Evolutionary conservation across 2,888 invertebrate species (phyloP).

Genomic region (Tenthredo scrophulariae): DNA sequence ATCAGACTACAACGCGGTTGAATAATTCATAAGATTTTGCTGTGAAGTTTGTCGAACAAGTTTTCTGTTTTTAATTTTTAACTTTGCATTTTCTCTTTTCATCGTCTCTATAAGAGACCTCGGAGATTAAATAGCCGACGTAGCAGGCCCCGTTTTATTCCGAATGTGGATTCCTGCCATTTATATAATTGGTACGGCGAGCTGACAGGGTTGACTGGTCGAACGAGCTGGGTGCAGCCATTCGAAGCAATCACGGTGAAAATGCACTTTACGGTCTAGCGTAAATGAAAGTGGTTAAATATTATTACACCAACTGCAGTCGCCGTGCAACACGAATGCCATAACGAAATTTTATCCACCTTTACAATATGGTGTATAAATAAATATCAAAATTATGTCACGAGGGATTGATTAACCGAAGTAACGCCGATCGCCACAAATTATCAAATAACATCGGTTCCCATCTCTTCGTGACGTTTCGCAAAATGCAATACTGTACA

Average conservation of each 20-base stretch:
- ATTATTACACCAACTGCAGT: background rate
- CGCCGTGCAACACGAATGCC: background rate
- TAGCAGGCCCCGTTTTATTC: background rate
- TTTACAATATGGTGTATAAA: background rate
- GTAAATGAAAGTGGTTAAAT: constrained; percentile 36
- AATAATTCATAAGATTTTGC: constrained; percentile 42
- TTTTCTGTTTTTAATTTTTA: background rate
- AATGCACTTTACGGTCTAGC: constrained; percentile 28
- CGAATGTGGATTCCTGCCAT: constrained; percentile 23
- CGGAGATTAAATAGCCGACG: background rate
- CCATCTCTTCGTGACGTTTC: background rate
- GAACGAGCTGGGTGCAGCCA: constrained; percentile 27
- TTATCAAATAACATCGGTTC: background rate
- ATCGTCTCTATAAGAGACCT: background rate
- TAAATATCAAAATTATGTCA: background rate
- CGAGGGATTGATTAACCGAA: background rate
- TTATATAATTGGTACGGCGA: constrained; percentile 42
- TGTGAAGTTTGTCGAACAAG: constrained; percentile 31
- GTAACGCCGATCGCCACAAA: background rate
- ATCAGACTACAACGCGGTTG: background rate
- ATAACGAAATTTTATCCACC: background rate
- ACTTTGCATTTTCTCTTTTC: background rate
- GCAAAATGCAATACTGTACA: background rate
- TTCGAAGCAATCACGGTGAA: constrained; percentile 43
- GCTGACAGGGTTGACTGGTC: constrained; percentile 40